A percentile compares a stretch with the other conserved stretches of the same genome.
Conservation (phyloP, 2,888 invertebrate genomes). For the Drosophila prolongata region DNA sequence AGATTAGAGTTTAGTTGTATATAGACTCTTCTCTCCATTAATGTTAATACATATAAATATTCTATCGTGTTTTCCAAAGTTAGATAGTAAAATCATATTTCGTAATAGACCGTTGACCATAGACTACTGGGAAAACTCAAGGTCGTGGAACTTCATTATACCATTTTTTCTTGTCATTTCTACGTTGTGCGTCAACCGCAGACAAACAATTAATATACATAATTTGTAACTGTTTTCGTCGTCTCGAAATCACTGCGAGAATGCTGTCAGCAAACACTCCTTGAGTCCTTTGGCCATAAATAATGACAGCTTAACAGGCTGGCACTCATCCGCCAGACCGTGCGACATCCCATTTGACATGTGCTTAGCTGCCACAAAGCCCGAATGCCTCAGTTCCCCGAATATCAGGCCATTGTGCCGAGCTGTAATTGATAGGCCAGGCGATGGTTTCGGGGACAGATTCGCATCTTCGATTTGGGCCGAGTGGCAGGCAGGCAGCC, state of each 20-base stretch:
- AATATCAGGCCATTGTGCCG: slow-evolving; percentile 40
- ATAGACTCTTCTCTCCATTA: no score
- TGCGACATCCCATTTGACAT: slow-evolving; percentile 55
- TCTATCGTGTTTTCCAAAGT: background rate
- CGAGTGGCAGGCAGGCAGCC: background rate
- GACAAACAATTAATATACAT: slow-evolving; percentile 72
- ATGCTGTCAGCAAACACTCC: slow-evolving; percentile 66
- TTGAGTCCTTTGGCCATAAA: slow-evolving; percentile 55
- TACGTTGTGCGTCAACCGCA: slow-evolving; percentile 16
- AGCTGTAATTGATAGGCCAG: slow-evolving; percentile 63
- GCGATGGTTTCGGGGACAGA: slow-evolving; percentile 48
- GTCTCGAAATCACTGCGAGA: slow-evolving; percentile 55
- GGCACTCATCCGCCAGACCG: slow-evolving; percentile 31
- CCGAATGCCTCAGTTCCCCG: slow-evolving; percentile 23
- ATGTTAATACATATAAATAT: no score
- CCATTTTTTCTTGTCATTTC: background rate
- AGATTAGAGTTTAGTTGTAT: no score
- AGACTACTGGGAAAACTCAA: background rate
- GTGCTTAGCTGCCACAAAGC: slow-evolving; percentile 55
- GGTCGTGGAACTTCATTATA: background rate
- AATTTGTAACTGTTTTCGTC: slow-evolving; percentile 60
- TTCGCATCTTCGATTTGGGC: slow-evolving; percentile 57
- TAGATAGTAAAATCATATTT: background rate
- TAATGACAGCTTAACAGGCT: slow-evolving; percentile 60
- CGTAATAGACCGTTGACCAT: no score